phyloP scores from a whole-genome alignment of 2,797 vertebrate genomes.

The Sebastes alutus region DNA sequence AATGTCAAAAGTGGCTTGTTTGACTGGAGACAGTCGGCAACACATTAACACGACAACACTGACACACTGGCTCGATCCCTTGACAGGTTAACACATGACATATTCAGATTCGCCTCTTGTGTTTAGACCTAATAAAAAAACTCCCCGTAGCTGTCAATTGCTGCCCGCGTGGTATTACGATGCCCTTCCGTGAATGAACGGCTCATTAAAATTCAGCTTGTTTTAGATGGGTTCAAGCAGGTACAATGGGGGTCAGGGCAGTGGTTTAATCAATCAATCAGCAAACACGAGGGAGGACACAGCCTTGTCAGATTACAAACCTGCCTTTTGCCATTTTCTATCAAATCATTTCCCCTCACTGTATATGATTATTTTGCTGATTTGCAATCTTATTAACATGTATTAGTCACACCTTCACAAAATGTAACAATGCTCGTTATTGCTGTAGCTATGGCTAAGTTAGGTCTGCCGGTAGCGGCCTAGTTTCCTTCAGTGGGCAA shows the following conservation, averaged over 20 bases:
- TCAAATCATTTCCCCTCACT: conserved; percentile 6
- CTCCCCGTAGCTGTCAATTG: not conserved
- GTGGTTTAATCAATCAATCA: conserved; percentile 34
- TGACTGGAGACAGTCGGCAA: conserved; percentile 28
- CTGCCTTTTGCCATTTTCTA: not conserved
- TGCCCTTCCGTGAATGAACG: not conserved
- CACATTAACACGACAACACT: conserved; percentile 35
- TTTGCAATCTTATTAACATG: not conserved
- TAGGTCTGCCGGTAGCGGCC: not conserved
- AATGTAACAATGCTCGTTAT: not conserved
- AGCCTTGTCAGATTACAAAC: conserved; percentile 3
- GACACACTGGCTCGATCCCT: not conserved
- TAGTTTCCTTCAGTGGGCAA: not conserved
- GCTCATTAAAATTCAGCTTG: conserved; percentile 27
- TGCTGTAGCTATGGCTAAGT: too few species aligned
- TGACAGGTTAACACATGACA: conserved; percentile 23
- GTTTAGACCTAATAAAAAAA: conserved; percentile 21
- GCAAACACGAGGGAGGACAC: conserved; percentile 11
- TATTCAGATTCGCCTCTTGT: conserved; percentile 18
- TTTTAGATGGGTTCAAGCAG: not conserved
- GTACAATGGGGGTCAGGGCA: conserved; percentile 13
- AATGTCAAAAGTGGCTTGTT: conserved; percentile 51
- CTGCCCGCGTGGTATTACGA: not conserved
- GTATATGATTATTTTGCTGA: not conserved
- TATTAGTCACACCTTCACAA: not conserved